phyloP scores from a whole-genome alignment of 2,797 vertebrate genomes.

The Garrulus glandarius region DNA sequence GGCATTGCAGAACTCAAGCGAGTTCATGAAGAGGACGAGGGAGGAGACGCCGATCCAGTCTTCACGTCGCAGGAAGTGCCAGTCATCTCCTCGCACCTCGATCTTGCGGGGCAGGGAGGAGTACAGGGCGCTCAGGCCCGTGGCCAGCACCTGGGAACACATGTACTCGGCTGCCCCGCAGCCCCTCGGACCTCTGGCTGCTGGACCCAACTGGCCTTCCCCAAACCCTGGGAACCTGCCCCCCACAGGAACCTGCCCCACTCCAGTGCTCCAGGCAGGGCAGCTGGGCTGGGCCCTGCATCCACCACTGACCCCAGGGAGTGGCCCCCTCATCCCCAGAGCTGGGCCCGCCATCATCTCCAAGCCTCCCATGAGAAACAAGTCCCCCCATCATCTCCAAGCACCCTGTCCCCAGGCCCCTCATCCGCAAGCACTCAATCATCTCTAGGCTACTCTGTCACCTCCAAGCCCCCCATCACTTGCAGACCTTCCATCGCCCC shows the following conservation, averaged over 20 bases:
- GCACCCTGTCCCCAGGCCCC: neutral
- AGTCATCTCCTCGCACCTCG: slow-evolving; percentile 92
- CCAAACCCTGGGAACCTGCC: neutral
- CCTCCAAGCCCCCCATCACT: neutral
- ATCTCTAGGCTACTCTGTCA: neutral
- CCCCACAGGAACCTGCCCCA: neutral
- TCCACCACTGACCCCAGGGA: neutral
- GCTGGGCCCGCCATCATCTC: neutral
- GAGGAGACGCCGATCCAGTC: slow-evolving; percentile 93
- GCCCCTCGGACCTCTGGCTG: neutral
- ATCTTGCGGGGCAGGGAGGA: slow-evolving; percentile 95
- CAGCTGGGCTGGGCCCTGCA: neutral
- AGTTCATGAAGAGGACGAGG: slow-evolving; percentile 95
- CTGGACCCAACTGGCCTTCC: neutral
- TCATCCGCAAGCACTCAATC: neutral
- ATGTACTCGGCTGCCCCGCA: neutral
- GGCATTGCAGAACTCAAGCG: slow-evolving; percentile 95
- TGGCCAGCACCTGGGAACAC: slow-evolving; percentile 87
- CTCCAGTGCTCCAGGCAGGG: neutral
- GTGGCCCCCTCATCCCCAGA: rapidly evolving
- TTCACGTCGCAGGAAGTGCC: slow-evolving; percentile 91
- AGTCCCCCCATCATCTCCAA: neutral
- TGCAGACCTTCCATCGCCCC: neutral
- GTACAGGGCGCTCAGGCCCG: slow-evolving; percentile 95
- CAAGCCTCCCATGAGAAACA: neutral